Evolutionary conservation across 2,888 invertebrate species (phyloP).

Genomic region (Cephus nigrinus): DNA sequence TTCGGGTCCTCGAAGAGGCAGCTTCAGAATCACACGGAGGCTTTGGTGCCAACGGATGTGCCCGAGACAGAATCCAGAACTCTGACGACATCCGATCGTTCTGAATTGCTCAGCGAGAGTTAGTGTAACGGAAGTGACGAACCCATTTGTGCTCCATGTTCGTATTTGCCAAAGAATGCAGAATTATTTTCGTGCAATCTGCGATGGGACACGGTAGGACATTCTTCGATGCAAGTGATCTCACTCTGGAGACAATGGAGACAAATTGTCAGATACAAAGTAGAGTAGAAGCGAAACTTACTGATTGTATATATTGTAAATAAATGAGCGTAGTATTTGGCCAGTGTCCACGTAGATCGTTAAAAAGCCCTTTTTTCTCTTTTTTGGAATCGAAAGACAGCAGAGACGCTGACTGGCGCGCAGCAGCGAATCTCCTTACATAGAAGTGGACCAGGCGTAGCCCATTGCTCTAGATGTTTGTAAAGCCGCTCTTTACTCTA

Average conservation of each 20-base stretch:
- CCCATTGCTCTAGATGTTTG: conserved; percentile 12
- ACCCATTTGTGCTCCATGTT: neutral
- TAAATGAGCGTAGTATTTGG: neutral
- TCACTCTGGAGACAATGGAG: too few species aligned
- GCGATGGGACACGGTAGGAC: too few species aligned
- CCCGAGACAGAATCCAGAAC: conserved; percentile 37
- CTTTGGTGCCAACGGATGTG: conserved; percentile 33
- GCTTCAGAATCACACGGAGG: conserved; percentile 31
- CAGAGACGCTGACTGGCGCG: neutral
- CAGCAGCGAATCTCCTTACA: conserved; percentile 20
- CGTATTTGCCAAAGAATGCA: neutral
- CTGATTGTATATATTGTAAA: conserved; percentile 19
- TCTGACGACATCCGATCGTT: conserved; percentile 37
- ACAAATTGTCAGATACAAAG: too few species aligned
- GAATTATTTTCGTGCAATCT: neutral
- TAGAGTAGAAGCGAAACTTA: neutral
- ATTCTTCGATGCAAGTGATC: too few species aligned
- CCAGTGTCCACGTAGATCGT: conserved; percentile 4
- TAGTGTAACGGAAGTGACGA: conserved; percentile 31
- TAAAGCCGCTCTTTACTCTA: conserved; percentile 21
- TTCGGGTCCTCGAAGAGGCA: conserved; percentile 16
- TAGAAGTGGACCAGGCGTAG: conserved; percentile 24
- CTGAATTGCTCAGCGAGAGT: conserved; percentile 39
- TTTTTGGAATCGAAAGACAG: neutral
- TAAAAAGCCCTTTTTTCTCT: neutral